phyloP scores from a whole-genome alignment of 23 tunicate species.

The Oikopleura vanhoeffeni region DNA sequence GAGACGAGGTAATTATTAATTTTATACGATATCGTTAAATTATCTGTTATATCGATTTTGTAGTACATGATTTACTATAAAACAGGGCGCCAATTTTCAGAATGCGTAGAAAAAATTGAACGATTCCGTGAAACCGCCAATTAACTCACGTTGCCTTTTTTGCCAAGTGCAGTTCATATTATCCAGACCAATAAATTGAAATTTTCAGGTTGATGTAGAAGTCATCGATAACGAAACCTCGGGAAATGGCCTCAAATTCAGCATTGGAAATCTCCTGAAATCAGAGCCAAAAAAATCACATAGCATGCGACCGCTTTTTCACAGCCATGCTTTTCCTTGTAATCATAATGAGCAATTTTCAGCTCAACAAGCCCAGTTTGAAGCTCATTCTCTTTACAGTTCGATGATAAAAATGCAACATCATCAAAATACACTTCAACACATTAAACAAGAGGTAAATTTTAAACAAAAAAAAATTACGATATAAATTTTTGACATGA shows the following conservation, averaged over 20 bases:
- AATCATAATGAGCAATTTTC: background rate
- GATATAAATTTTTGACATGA: too few species aligned
- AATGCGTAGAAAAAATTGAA: too few species aligned
- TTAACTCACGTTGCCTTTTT: too few species aligned
- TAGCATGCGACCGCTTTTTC: background rate
- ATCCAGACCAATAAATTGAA: too few species aligned
- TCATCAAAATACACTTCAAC: background rate
- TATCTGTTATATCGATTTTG: too few species aligned
- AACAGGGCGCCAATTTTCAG: too few species aligned
- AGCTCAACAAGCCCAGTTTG: background rate
- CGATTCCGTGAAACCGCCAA: too few species aligned
- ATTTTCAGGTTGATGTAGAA: constrained; percentile 5
- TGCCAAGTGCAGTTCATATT: too few species aligned
- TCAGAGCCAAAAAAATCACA: background rate
- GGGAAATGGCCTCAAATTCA: background rate
- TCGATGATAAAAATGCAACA: constrained; percentile 1
- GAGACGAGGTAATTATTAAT: constrained; percentile 12
- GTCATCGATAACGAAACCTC: background rate
- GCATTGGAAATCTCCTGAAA: constrained; percentile 2
- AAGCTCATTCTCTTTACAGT: background rate
- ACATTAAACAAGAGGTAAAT: constrained; percentile 14
- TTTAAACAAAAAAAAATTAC: too few species aligned
- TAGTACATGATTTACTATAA: too few species aligned
- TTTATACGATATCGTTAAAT: too few species aligned
- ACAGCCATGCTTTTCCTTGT: background rate